Conservation (phyloP, 2,113 vertebrate genomes). For the Leucopternis melanops region DNA sequence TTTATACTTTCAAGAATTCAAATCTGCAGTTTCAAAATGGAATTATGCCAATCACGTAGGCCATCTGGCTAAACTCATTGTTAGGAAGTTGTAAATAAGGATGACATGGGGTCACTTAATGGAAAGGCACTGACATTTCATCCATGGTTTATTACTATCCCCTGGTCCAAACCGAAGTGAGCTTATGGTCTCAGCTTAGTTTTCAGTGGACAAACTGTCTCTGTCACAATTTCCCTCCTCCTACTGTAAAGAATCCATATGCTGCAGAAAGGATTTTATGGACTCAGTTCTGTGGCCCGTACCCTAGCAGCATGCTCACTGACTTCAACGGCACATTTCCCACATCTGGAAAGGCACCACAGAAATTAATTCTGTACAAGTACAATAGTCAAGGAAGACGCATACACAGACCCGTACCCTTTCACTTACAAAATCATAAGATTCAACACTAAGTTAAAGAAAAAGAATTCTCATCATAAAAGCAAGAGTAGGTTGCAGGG, state of each 20-base stretch:
- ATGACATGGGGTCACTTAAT: not conserved
- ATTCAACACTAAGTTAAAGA: not conserved
- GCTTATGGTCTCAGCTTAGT: not conserved
- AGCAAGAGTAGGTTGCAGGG: not conserved
- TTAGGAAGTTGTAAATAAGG: not conserved
- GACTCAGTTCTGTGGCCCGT: not conserved
- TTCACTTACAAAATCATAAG: not conserved
- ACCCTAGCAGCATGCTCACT: not conserved
- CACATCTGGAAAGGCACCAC: not conserved
- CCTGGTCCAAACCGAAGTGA: not conserved
- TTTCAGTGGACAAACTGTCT: not conserved
- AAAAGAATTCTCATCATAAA: not conserved
- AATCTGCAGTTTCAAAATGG: not conserved
- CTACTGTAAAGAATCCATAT: not conserved
- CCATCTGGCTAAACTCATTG: not conserved
- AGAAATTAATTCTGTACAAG: not conserved
- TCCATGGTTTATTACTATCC: not conserved
- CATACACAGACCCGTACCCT: not conserved
- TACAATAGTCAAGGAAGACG: not conserved
- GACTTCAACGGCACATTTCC: not conserved
- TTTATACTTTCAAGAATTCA: conserved; percentile 2
- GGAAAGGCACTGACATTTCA: not conserved
- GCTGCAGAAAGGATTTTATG: not conserved
- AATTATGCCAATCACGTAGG: not conserved
- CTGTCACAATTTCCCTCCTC: not conserved